Conservation (phyloP, 2,113 vertebrate species). For the Pristiophorus japonicus region DNA sequence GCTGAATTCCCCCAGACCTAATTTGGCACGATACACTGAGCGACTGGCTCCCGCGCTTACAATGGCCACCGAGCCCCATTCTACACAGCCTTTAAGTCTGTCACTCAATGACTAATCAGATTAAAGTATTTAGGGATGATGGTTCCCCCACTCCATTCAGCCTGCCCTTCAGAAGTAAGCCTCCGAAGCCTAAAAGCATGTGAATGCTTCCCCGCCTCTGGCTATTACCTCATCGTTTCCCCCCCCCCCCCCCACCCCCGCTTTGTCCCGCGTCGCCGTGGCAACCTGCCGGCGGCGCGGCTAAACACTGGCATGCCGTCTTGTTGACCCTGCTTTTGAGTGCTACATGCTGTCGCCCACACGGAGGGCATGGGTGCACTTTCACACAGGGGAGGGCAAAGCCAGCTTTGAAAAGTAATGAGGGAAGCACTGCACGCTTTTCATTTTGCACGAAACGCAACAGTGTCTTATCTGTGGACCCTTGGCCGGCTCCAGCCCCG, state of each 20-base stretch:
- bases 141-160: conserved; percentile 25
- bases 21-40: conserved; percentile 44
- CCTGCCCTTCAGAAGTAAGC: conserved; percentile 31
- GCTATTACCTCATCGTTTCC: conserved; percentile 44
- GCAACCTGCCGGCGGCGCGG: neutral
- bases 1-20: conserved; percentile 39
- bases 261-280: neutral
- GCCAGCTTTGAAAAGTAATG: neutral
- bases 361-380: neutral
- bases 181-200: conserved; percentile 40
- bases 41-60: conserved; percentile 46
- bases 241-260: too few species aligned
- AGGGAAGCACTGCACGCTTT: neutral
- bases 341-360: neutral
- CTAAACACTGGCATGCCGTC: conserved; percentile 25
- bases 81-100: conserved; percentile 33
- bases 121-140: conserved; percentile 46
- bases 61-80: conserved; percentile 40
- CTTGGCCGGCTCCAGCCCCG: neutral
- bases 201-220: conserved; percentile 42
- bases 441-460: neutral
- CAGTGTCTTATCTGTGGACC: neutral
- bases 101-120: conserved; percentile 51
- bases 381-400: neutral
- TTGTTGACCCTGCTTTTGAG: neutral